Conservation (phyloP, 2,888 invertebrate species). For the Tenthredo amoena region DNA sequence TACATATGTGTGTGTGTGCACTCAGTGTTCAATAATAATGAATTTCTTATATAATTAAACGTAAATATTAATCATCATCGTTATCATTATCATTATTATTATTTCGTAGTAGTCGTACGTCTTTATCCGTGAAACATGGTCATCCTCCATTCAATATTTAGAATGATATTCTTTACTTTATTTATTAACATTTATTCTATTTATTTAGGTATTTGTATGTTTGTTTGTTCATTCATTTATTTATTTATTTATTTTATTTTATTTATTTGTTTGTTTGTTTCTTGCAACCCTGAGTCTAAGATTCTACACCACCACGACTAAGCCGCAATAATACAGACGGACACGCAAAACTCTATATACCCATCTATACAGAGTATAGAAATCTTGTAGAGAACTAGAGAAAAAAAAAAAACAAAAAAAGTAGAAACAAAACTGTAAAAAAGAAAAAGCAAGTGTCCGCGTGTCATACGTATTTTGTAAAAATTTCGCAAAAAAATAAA, state of each 20-base stretch:
- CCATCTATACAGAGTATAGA: background rate
- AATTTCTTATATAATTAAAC: background rate
- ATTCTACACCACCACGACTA: slow-evolving; percentile 69
- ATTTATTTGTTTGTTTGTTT: slow-evolving; percentile 59
- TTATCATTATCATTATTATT: background rate
- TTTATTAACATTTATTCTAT: background rate
- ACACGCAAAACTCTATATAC: background rate
- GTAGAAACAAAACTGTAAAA: too few species aligned
- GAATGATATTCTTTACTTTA: background rate
- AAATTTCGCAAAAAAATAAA: background rate
- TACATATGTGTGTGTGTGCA: too few species aligned
- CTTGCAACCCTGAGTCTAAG: slow-evolving; percentile 73
- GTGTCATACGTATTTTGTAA: too few species aligned
- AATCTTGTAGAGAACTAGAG: background rate
- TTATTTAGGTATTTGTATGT: slow-evolving; percentile 57
- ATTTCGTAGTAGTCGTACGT: background rate
- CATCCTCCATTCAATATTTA: background rate
- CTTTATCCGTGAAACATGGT: too few species aligned
- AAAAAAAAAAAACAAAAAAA: background rate
- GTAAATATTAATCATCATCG: background rate
- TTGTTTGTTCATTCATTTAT: slow-evolving; percentile 60
- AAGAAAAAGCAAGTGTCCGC: too few species aligned
- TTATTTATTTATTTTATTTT: slow-evolving; percentile 54
- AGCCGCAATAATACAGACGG: background rate
- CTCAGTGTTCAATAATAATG: too few species aligned